Conservation (phyloP, 2,888 invertebrate genomes). For the Himalopsyche japonica region DNA sequence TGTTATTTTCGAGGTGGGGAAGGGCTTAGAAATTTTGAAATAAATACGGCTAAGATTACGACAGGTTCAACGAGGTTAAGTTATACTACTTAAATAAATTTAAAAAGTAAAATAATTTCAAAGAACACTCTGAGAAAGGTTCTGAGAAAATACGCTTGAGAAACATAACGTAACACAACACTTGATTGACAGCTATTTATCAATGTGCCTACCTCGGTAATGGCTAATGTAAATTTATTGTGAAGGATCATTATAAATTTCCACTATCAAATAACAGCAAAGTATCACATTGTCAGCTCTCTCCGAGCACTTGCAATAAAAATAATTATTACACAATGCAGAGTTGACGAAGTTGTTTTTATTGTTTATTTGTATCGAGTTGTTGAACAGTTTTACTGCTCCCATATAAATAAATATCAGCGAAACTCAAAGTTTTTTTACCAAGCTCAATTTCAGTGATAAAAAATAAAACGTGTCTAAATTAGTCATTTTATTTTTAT, state of each 20-base stretch:
- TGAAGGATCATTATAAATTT: background rate
- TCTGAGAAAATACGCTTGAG: background rate
- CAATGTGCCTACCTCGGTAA: background rate
- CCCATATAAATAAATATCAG: background rate
- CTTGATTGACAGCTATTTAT: slow-evolving; percentile 12
- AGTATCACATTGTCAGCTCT: background rate
- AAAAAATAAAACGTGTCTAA: too few species aligned
- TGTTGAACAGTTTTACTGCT: background rate
- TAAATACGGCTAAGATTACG: too few species aligned
- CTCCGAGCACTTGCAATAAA: background rate
- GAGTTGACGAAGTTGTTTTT: background rate
- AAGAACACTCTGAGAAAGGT: too few species aligned
- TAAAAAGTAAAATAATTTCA: too few species aligned
- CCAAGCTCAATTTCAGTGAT: too few species aligned
- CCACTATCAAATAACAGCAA: background rate
- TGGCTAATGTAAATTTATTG: background rate
- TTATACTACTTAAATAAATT: too few species aligned
- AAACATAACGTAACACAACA: background rate
- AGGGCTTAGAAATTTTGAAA: too few species aligned
- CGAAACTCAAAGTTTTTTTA: background rate
- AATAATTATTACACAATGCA: background rate
- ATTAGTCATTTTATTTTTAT: too few species aligned
- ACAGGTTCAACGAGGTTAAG: too few species aligned
- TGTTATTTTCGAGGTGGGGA: too few species aligned
- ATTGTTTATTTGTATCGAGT: background rate